Percentiles rank a stretch among this genome's conserved stretches.
phyloP scores from a whole-genome alignment of 2,113 vertebrate genomes.

The Vidua chalybeata region DNA sequence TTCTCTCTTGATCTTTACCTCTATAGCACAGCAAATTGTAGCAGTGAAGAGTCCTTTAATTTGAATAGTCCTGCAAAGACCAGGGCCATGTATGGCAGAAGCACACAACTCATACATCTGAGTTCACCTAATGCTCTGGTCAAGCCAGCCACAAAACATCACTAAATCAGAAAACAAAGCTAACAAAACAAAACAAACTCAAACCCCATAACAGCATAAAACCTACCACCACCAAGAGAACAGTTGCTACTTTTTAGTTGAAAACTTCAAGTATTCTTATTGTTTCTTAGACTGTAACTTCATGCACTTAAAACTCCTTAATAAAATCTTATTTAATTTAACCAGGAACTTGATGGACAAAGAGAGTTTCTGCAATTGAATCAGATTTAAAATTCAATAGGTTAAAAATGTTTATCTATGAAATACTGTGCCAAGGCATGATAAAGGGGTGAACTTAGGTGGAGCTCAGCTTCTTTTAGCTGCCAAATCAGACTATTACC shows the following conservation, averaged over 20 bases:
- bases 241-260: neutral
- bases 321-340: neutral
- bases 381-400: neutral
- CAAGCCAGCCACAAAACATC: neutral
- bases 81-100: neutral
- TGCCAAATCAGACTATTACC: neutral
- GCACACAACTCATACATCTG: neutral
- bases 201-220: neutral
- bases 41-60: neutral
- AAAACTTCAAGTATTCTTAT: neutral
- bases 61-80: neutral
- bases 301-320: neutral
- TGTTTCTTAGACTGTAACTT: neutral
- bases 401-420: neutral
- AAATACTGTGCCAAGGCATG: neutral
- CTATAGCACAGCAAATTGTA: neutral
- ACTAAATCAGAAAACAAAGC: neutral
- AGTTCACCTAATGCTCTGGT: neutral
- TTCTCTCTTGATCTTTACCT: neutral
- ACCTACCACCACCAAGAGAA: neutral
- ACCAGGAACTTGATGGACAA: neutral
- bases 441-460: neutral
- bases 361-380: neutral
- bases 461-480: neutral
- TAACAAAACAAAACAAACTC: neutral